Base-by-base conservation (phyloP, 2,888 invertebrate genomes). In the Brachylomia viminalis region DNA sequence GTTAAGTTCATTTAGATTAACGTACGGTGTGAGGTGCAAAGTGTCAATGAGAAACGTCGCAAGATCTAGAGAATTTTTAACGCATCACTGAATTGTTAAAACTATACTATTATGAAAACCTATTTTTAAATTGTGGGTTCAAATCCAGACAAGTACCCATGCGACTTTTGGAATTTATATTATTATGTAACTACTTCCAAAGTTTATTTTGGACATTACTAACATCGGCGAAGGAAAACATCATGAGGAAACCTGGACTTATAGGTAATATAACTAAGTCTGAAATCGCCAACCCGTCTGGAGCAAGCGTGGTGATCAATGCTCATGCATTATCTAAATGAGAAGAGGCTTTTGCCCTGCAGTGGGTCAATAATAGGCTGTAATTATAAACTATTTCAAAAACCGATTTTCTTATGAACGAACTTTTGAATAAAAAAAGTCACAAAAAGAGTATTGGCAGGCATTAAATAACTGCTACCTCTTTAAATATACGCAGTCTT, bases 401-500 rank as follows among this genome's bases (percentile, higher is more conserved):
- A 62, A 5, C 15, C 23, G 1, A 15, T 61, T 23, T 61, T 23
- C n/a, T 10, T 10, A n/a, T 38, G 10, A n/a, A n/a, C 10, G n/a
- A 11, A 6, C 10, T 20, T 45, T 65, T 42, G 3, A 59, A 82
- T 23, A 66, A n/a, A n/a, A n/a, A n/a, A n/a, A n/a, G n/a, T n/a
- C 1, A 47, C 45, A 20, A 4, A 49, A 27, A 8, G 2, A 27
- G 8, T 38, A 4, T 4, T n/a, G n/a, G 8, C 13, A 15, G 15
- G 23, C 23, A 33, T 4, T 33, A 13, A 33, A 17, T 54, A 61
- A 42, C 20, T 20, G n/a, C 1, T 17, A 30, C 6, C 4, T 11
- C 20, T 0, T 27, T 4, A 56, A 62, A 45, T 11, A 13, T 45
- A 72, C 7, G 2, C 42, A 58, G 47, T 15, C 7, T 52, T 68